Evolutionary conservation across 2,888 invertebrate species (phyloP).

Genomic region (Thecophora atra): DNA sequence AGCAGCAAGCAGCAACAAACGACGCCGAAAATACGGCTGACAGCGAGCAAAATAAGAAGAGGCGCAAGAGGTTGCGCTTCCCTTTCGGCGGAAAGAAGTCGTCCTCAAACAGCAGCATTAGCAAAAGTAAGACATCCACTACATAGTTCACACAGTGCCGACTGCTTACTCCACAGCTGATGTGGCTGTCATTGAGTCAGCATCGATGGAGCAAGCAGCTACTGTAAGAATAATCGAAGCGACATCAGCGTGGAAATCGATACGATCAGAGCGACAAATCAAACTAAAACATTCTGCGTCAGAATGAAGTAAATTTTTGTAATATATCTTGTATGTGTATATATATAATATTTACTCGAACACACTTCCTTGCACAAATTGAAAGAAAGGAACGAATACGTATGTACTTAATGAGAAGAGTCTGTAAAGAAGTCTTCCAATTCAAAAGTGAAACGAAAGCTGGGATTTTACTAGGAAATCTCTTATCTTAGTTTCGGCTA

Average conservation of each 20-base stretch:
- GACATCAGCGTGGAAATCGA: not conserved
- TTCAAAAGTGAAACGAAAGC: not conserved
- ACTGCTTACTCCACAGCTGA: conserved; percentile 22
- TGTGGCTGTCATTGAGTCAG: not conserved
- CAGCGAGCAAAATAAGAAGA: conserved; percentile 45
- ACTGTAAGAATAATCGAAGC: not conserved
- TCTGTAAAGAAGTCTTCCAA: conserved; percentile 10
- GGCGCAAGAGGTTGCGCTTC: conserved; percentile 49
- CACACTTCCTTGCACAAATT: conserved; percentile 1
- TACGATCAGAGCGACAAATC: conserved; percentile 1
- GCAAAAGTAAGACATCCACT: conserved; percentile 34
- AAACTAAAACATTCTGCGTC: not conserved
- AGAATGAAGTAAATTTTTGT: not conserved
- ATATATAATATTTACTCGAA: too few species aligned
- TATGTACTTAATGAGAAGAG: not conserved
- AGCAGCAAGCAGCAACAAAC: conserved; percentile 26
- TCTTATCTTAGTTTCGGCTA: too few species aligned
- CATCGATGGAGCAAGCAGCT: not conserved
- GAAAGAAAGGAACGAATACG: not conserved
- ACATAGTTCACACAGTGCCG: conserved; percentile 40
- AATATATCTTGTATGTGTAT: too few species aligned
- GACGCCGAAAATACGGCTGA: conserved; percentile 38
- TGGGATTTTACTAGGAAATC: too few species aligned
- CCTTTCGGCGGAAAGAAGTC: conserved; percentile 46
- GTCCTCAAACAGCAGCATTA: conserved; percentile 30